A percentile compares a stretch with the other conserved stretches of the same genome.
Evolutionary conservation across 2,113 vertebrate genomes (phyloP).

Genomic region (Pimephales promelas): DNA sequence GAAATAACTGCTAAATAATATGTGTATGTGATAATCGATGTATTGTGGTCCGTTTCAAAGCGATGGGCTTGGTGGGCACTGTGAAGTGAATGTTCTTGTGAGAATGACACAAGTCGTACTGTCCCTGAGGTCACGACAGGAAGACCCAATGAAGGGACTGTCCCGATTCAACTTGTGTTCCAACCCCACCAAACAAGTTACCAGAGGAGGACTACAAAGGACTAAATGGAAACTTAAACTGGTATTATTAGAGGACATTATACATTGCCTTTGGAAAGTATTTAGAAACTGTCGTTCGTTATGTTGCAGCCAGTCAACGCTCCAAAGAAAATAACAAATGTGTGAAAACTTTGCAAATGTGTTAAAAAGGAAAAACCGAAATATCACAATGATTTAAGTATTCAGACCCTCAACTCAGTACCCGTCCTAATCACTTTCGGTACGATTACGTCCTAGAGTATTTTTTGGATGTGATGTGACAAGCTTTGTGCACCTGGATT

Average conservation of each 20-base stretch:
- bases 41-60: slow-evolving; percentile 44
- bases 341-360: background rate
- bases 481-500: background rate
- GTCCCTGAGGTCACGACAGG: slow-evolving; percentile 52
- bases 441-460: background rate
- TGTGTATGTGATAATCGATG: slow-evolving; percentile 33
- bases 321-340: background rate
- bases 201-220: slow-evolving; percentile 28
- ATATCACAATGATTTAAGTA: background rate
- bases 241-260: background rate
- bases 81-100: slow-evolving; percentile 42
- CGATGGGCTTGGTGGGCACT: slow-evolving; percentile 53
- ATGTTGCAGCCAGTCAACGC: background rate
- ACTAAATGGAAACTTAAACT: background rate
- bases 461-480: background rate
- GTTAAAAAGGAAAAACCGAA: background rate
- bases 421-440: background rate
- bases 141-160: slow-evolving; percentile 57
- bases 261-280: slow-evolving; percentile 1
- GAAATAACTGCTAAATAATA: slow-evolving; percentile 30
- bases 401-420: background rate
- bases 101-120: slow-evolving; percentile 26
- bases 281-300: background rate
- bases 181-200: slow-evolving; percentile 29
- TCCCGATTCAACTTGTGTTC: slow-evolving; percentile 30